These are phyloP conservation scores for Taurulus bubalis DNA, from an alignment of 2,113 vertebrate species.

Conservation along the genomic window DNA sequence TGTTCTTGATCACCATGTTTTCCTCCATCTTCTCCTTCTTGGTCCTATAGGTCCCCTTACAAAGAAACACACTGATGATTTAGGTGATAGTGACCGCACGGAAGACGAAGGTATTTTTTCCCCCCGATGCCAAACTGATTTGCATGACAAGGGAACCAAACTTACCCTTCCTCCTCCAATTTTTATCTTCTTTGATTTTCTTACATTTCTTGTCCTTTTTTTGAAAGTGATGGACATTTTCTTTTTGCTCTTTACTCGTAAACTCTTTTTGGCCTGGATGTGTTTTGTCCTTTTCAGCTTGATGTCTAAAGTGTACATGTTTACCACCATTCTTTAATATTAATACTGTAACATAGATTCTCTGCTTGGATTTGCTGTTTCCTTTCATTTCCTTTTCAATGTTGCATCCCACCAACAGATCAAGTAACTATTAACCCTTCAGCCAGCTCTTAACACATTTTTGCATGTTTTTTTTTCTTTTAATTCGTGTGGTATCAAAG, in stretches of 20 bases:
- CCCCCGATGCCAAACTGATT: constrained; percentile 93
- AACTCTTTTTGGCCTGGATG: constrained; percentile 91
- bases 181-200: constrained; percentile 96
- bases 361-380: constrained; percentile 90
- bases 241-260: constrained; percentile 88
- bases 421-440: constrained; percentile 88
- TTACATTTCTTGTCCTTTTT: constrained; percentile 99
- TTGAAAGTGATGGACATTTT: constrained; percentile 89
- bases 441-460: constrained; percentile 86
- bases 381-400: constrained; percentile 87
- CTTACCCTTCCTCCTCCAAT: constrained; percentile 83
- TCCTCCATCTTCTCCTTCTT: constrained; percentile 98
- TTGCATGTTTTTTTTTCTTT: constrained; percentile 91
- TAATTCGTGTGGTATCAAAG: constrained; percentile 39
- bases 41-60: constrained; percentile 99
- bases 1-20: constrained; percentile 99
- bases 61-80: constrained; percentile 99
- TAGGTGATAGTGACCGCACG: constrained; percentile 99
- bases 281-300: constrained; percentile 99
- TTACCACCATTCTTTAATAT: constrained; percentile 80
- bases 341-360: constrained; percentile 81
- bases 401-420: constrained; percentile 94
- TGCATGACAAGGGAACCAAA: constrained; percentile 94
- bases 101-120: constrained; percentile 99
- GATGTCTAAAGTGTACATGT: constrained; percentile 88